phyloP scores from a whole-genome alignment of 2,113 vertebrate genomes.

The Eulemur macaco region DNA sequence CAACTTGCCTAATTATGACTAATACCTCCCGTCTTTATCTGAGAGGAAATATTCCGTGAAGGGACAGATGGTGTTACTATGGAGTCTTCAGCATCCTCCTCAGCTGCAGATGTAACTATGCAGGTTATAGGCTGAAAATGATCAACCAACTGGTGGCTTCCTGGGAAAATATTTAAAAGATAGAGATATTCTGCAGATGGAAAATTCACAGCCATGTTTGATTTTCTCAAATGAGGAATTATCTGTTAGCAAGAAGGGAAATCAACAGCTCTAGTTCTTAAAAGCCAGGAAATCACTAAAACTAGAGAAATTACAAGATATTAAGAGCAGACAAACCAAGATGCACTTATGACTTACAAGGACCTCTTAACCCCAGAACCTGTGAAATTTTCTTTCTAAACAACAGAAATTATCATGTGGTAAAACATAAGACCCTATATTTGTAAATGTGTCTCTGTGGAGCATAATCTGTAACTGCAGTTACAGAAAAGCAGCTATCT shows the following conservation, averaged over 20 bases:
- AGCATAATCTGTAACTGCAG: background rate
- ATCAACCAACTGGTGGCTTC: constrained; percentile 62
- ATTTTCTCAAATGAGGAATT: constrained; percentile 46
- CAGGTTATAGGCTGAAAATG: constrained; percentile 72
- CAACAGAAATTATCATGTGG: background rate
- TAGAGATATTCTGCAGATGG: constrained; percentile 60
- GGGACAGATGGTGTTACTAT: constrained; percentile 81
- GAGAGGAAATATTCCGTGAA: constrained; percentile 76
- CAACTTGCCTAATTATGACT: constrained; percentile 82
- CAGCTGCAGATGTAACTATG: constrained; percentile 81
- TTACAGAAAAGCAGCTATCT: background rate
- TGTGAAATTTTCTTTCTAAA: background rate
- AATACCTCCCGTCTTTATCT: constrained; percentile 80
- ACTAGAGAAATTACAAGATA: background rate
- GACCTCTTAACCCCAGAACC: background rate
- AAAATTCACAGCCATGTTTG: background rate
- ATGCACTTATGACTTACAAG: background rate
- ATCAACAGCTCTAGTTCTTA: background rate
- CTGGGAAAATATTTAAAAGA: constrained; percentile 67
- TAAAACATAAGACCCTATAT: background rate
- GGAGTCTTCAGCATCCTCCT: constrained; percentile 75
- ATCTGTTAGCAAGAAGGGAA: background rate
- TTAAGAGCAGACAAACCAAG: background rate
- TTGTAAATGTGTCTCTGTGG: background rate
- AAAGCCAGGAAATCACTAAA: background rate